A percentile compares a stretch with the other conserved stretches of the same genome.
phyloP scores from a whole-genome alignment of 2,888 invertebrate species.

The Papilio demoleus region DNA sequence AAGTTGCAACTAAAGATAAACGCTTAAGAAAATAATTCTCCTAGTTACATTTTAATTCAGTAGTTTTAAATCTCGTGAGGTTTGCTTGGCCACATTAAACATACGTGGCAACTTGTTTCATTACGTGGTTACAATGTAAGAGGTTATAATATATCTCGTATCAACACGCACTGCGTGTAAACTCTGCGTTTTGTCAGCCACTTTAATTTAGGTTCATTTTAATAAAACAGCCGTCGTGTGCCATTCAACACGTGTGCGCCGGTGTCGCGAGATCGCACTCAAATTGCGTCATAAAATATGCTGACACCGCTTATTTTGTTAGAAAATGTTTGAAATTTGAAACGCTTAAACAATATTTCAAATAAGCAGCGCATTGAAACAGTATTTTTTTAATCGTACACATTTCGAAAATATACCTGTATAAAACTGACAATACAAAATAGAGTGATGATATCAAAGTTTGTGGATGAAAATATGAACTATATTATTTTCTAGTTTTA shows the following conservation, averaged over 20 bases:
- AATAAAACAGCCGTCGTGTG: constrained; percentile 48
- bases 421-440: neutral
- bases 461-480: too few species aligned
- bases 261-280: constrained; percentile 40
- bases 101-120: too few species aligned
- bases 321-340: constrained; percentile 37
- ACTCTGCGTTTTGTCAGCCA: constrained; percentile 37
- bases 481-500: too few species aligned
- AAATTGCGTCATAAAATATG: constrained; percentile 51
- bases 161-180: constrained; percentile 22
- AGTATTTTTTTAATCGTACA: neutral
- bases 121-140: constrained; percentile 24
- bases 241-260: constrained; percentile 47
- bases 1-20: too few species aligned
- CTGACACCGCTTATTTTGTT: constrained; percentile 41
- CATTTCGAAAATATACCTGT: neutral
- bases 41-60: too few species aligned
- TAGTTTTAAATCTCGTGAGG: too few species aligned
- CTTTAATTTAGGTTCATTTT: constrained; percentile 45
- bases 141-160: constrained; percentile 19
- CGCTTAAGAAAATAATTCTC: too few species aligned
- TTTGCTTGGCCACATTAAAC: too few species aligned
- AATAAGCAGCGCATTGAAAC: neutral
- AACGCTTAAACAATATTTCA: constrained; percentile 30
- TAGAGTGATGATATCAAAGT: too few species aligned